A percentile compares a stretch with the other conserved stretches of the same genome.
phyloP scores from a whole-genome alignment of 1,140 invertebrate species.

The Nylanderia fulva region DNA sequence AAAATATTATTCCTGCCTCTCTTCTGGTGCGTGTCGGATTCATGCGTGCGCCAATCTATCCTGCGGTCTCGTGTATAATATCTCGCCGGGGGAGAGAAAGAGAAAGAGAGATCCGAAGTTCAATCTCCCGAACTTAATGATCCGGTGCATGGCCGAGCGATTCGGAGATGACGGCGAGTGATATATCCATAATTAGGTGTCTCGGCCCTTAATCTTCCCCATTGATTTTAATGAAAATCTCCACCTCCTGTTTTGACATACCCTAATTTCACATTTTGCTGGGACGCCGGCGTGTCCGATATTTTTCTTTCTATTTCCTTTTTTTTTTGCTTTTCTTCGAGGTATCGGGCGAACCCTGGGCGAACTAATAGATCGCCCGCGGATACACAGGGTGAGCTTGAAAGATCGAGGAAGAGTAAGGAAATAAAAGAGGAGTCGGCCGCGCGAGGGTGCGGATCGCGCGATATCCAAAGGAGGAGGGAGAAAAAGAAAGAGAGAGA shows the following conservation, averaged over 20 bases:
- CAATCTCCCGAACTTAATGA: slow-evolving; percentile 60
- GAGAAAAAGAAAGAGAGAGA: neutral
- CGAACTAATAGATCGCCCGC: slow-evolving; percentile 71
- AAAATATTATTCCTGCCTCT: slow-evolving; percentile 8
- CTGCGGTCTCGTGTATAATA: slow-evolving; percentile 27
- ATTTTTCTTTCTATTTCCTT: slow-evolving; percentile 44
- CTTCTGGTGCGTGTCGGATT: neutral
- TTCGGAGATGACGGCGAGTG: slow-evolving; percentile 57
- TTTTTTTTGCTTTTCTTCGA: slow-evolving; percentile 26
- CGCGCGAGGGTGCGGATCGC: slow-evolving; percentile 60
- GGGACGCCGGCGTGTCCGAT: slow-evolving; percentile 38
- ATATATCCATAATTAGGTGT: slow-evolving; percentile 62
- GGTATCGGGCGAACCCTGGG: slow-evolving; percentile 69
- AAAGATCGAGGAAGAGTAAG: slow-evolving; percentile 63
- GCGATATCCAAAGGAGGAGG: slow-evolving; percentile 27
- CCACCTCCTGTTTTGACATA: slow-evolving; percentile 71
- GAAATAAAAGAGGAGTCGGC: slow-evolving; percentile 60
- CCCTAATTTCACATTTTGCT: slow-evolving; percentile 73
- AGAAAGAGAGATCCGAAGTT: slow-evolving; percentile 5
- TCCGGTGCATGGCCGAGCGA: slow-evolving; percentile 35
- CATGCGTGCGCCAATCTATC: neutral
- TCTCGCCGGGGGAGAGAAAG: neutral
- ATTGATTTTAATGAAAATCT: slow-evolving; percentile 72
- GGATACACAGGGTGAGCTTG: slow-evolving; percentile 57
- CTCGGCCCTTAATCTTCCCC: slow-evolving; percentile 57